A percentile compares a stretch with the other conserved stretches of the same genome.
These are phyloP conservation scores for Helicorthomorpha holstii DNA, from an alignment of 1,140 invertebrate species.

Conservation along the genomic window DNA sequence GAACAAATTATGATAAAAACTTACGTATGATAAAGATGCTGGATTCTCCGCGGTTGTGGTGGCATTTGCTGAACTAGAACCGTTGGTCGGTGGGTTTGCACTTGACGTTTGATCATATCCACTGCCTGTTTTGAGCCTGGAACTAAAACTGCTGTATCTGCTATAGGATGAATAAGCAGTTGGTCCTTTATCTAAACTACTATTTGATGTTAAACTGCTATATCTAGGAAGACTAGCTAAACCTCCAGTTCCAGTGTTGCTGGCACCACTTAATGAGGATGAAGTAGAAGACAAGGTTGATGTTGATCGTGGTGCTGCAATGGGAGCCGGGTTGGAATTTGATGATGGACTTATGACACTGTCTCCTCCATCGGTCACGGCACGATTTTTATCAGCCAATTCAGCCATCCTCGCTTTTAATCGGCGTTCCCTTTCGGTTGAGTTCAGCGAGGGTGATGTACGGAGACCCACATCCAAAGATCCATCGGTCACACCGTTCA, in stretches of 20 bases:
- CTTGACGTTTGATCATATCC: not conserved
- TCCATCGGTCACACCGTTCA: too few species aligned
- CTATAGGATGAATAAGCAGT: not conserved
- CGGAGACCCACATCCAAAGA: not conserved
- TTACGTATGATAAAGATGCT: too few species aligned
- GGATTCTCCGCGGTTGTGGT: too few species aligned
- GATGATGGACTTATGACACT: not conserved
- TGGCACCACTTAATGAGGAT: not conserved
- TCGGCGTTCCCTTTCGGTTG: not conserved
- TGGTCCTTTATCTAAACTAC: not conserved
- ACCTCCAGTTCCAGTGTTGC: not conserved
- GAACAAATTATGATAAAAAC: too few species aligned
- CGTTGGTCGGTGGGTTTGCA: too few species aligned
- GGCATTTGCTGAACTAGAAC: too few species aligned
- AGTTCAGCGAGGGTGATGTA: not conserved
- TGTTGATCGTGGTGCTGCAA: not conserved
- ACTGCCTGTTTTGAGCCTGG: not conserved
- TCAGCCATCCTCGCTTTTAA: not conserved
- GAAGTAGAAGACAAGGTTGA: not conserved
- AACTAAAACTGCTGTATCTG: not conserved
- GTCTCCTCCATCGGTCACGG: not conserved
- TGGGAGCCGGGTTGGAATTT: not conserved
- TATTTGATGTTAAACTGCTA: too few species aligned
- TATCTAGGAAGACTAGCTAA: not conserved
- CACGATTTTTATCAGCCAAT: not conserved